Evolutionary conservation across 2,888 invertebrate species (phyloP), one percentile per base, ranked within the genome.

Genomic region (Epinotia nisella): DNA sequence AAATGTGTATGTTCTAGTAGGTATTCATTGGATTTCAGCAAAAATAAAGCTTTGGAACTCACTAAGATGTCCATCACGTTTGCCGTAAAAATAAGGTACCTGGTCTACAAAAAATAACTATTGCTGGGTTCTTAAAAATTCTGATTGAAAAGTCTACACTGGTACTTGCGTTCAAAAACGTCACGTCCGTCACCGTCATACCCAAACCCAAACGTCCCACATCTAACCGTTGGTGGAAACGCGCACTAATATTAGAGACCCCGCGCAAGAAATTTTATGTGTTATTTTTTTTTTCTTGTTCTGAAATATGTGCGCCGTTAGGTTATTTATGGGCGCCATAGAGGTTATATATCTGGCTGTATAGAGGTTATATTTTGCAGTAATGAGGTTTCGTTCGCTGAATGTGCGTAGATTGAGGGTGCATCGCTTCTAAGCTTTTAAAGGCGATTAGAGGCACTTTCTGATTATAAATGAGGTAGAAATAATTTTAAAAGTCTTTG

Each of bases 281-380:
- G 88, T 90, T 89, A 87, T 90, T 90, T 88, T 90, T 88, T 90
- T 87, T 90, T 91, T 89, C 88, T 92, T 92, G 93, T 93, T 93
- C 92, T 93, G 93, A 93, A 93, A 93, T 93, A 93, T 93, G 93
- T 90, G 87, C 90, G 87, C 91, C 90, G 91, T 93, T 93, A 89
- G 84, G 85, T 91, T 93, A 93, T 93, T 93, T 93, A 93, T 92
- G 87, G 90, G 86, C 87, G 88, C 92, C 92, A 91, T 90, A 89
- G 92, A 92, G 92, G 71, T 72, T 72, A 67, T 72, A 72, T 71
- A 65, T 71, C 59, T 90, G 91, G 55, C 41, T 66, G 39, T 66
- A 90, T 91, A 89, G 93, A 92, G 92, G 67, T 72, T 72, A 72
- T 72, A 72, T 72, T 72, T 72, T 39, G 90, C 90, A 91, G 92